Percentiles rank a stretch among this genome's conserved stretches.
Evolutionary conservation across 2,113 vertebrate genomes (phyloP).

Genomic region (Sclerurus mexicanus): DNA sequence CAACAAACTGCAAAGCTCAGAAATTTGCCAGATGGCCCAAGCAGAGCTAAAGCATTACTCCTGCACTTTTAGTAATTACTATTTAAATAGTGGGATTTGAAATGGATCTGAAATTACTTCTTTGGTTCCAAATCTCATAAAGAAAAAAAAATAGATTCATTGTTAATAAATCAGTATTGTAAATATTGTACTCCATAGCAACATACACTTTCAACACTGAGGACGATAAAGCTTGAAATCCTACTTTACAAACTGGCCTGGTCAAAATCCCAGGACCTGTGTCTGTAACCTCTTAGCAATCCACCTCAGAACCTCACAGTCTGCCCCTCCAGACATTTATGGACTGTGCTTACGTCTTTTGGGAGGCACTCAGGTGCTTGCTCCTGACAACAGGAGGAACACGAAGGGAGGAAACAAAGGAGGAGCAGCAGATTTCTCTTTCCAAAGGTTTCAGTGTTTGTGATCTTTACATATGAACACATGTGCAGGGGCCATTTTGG

Average conservation of each 20-base stretch:
- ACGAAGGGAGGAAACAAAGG: background rate
- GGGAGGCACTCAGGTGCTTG: background rate
- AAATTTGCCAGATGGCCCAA: slow-evolving; percentile 6
- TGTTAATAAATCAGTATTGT: background rate
- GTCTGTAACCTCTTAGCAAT: background rate
- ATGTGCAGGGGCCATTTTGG: accelerated
- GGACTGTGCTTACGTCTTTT: accelerated
- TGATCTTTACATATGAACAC: background rate
- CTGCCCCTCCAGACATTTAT: background rate
- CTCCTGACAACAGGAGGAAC: background rate
- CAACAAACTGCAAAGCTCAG: background rate
- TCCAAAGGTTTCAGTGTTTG: background rate
- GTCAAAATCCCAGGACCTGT: background rate
- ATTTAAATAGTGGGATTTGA: background rate
- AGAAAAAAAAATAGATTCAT: background rate
- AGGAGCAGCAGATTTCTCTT: background rate
- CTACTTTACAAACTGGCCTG: background rate
- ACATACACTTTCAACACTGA: background rate
- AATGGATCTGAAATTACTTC: background rate
- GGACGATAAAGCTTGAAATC: background rate
- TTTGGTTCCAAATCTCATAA: background rate
- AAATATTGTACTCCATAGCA: background rate
- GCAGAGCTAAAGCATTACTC: background rate
- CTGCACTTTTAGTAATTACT: background rate
- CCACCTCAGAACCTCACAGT: background rate